Percentiles rank a stretch among this genome's conserved stretches.
phyloP scores from a whole-genome alignment of 2,888 invertebrate species.

The Acronicta psi region DNA sequence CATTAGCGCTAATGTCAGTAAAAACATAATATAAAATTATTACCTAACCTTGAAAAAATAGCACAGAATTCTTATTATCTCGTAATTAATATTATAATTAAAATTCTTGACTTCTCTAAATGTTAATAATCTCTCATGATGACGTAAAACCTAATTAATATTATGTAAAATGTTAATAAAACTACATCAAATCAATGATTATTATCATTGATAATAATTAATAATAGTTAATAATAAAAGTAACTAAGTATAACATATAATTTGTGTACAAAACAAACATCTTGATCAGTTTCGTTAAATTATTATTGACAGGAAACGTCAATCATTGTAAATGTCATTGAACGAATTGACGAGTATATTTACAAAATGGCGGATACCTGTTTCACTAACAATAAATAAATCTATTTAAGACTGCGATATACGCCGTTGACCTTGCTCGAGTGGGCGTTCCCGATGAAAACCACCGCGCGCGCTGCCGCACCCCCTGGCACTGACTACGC shows the following conservation, averaged over 20 bases:
- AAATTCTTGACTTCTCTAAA: constrained; percentile 27
- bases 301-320: constrained; percentile 10
- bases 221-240: too few relatives aligned
- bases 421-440: too few relatives aligned
- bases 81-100: constrained; percentile 33
- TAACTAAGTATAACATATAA: too few relatives aligned
- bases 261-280: neutral
- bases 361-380: neutral
- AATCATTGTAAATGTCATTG: constrained; percentile 12
- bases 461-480: too few relatives aligned
- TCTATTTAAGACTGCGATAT: too few relatives aligned
- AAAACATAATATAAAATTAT: constrained; percentile 7
- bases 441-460: too few relatives aligned
- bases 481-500: too few relatives aligned
- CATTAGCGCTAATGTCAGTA: constrained; percentile 11
- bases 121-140: constrained; percentile 34
- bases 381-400: too few relatives aligned
- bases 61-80: constrained; percentile 16
- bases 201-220: too few relatives aligned
- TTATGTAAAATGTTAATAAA: constrained; percentile 3
- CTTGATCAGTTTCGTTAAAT: neutral
- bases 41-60: constrained; percentile 32
- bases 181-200: too few relatives aligned
- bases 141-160: constrained; percentile 2
- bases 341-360: neutral